Conservation (phyloP, 2,113 vertebrate species). For the Pelobates fuscus region DNA sequence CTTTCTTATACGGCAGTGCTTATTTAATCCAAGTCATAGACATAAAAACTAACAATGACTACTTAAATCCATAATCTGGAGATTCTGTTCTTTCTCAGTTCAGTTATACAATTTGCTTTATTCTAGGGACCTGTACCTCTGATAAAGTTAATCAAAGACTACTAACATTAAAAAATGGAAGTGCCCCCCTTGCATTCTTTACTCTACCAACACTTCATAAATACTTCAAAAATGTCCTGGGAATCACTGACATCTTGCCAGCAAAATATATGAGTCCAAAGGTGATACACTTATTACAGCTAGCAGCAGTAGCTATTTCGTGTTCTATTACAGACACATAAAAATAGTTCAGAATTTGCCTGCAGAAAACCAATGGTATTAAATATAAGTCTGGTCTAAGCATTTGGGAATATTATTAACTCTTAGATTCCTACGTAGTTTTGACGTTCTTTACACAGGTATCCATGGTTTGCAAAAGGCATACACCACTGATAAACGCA, state of each 20-base stretch:
- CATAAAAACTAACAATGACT: conserved; percentile 67
- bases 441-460: too few species aligned
- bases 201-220: conserved; percentile 64
- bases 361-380: background rate
- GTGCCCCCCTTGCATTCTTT: conserved; percentile 50
- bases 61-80: conserved; percentile 69
- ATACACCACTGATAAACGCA: too few species aligned
- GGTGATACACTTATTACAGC: conserved; percentile 58
- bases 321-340: conserved; percentile 16
- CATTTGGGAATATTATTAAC: too few species aligned
- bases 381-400: too few species aligned
- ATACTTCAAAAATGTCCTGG: conserved; percentile 67
- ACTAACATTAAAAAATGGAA: conserved; percentile 41
- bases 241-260: conserved; percentile 56
- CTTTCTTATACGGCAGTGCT: conserved; percentile 63
- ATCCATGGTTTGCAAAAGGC: too few species aligned
- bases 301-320: conserved; percentile 40
- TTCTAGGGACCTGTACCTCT: conserved; percentile 56
- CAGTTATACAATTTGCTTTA: conserved; percentile 58
- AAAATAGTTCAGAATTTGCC: conserved; percentile 31
- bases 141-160: conserved; percentile 59
- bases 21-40: conserved; percentile 73
- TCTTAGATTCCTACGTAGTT: too few species aligned
- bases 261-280: conserved; percentile 59
- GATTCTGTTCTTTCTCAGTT: conserved; percentile 67